Evolutionary conservation across 2,888 invertebrate genomes (phyloP).

Genomic region (Sericinus montela): DNA sequence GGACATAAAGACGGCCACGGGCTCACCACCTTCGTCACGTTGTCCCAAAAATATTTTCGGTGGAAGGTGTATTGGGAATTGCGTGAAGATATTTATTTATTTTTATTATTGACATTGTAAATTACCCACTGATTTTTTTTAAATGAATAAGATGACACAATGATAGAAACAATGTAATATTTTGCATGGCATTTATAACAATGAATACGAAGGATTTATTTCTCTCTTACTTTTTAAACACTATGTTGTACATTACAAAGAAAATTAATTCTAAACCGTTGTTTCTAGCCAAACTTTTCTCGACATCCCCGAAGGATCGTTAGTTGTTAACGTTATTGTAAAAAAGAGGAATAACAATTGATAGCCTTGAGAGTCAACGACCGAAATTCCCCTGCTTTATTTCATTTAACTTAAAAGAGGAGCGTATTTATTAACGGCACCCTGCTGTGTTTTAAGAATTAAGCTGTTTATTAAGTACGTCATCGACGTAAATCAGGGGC

Average conservation of each 20-base stretch:
- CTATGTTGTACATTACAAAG: background rate
- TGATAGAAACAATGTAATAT: too few species aligned
- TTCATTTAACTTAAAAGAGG: constrained; percentile 13
- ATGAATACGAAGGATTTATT: constrained; percentile 15
- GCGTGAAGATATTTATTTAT: too few species aligned
- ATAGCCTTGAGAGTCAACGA: constrained; percentile 11
- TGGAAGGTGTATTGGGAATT: too few species aligned
- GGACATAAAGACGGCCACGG: too few species aligned
- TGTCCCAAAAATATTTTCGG: too few species aligned
- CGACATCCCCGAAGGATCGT: background rate
- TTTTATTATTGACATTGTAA: too few species aligned
- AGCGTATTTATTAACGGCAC: constrained; percentile 13
- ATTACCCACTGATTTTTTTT: too few species aligned
- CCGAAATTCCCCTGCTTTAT: constrained; percentile 9
- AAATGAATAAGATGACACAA: too few species aligned
- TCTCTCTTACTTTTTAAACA: background rate
- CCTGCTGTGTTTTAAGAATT: background rate
- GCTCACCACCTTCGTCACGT: too few species aligned
- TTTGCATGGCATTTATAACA: too few species aligned
- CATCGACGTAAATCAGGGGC: too few species aligned
- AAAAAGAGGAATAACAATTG: constrained; percentile 4
- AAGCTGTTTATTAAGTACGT: background rate
- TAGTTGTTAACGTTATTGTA: constrained; percentile 1
- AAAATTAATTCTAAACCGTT: constrained; percentile 10
- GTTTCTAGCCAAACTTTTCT: constrained; percentile 9